phyloP scores from a whole-genome alignment of 2,113 vertebrate genomes.

The Ramphastos sulfuratus region DNA sequence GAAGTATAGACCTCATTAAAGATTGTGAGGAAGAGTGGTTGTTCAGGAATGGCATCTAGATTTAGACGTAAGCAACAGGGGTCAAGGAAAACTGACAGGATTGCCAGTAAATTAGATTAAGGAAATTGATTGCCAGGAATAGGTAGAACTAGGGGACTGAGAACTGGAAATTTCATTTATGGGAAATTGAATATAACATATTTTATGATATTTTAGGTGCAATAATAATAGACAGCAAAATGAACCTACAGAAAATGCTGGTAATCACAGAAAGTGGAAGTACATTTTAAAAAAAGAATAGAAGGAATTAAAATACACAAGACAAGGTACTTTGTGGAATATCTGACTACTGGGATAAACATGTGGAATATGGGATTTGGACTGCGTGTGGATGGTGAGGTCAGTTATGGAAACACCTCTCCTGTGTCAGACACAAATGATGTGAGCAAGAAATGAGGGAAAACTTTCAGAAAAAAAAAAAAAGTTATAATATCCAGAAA shows the following conservation, averaged over 20 bases:
- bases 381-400: background rate
- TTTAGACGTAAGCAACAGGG: background rate
- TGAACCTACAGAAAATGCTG: background rate
- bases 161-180: background rate
- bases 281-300: background rate
- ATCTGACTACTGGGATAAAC: background rate
- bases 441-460: background rate
- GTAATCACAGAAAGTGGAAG: background rate
- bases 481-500: background rate
- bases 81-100: background rate
- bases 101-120: background rate
- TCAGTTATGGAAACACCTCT: background rate
- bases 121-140: background rate
- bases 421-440: background rate
- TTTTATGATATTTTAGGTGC: background rate
- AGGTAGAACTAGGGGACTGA: background rate
- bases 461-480: background rate
- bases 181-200: background rate
- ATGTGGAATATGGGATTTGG: background rate
- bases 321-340: background rate
- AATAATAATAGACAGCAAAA: background rate
- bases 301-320: background rate
- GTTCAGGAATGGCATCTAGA: background rate
- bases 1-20: background rate
- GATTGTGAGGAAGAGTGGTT: background rate